Base-by-base conservation (phyloP, 2,888 invertebrate species). In the Oegoconia quadripuncta region DNA sequence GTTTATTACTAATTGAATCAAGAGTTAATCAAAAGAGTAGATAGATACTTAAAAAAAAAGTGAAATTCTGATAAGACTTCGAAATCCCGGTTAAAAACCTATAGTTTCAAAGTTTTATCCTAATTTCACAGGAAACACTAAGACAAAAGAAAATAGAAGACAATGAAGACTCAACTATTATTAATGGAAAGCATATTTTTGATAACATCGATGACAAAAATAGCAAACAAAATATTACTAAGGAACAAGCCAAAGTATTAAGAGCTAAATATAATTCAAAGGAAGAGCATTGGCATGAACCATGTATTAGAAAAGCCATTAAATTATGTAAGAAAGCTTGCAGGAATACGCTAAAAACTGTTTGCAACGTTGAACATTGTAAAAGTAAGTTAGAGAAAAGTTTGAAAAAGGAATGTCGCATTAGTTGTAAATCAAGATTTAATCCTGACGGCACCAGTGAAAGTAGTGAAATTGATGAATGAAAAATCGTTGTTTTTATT, bases 401-500 rank as follows among this genome's bases (percentile, higher is more conserved):
- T 1, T 58, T 67, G 1, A 74, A 58, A 35, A 67, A 48, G 16
- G 43, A 59, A 26, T 78, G 77, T 33, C 66, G 62, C 23, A 39
- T 13, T 0, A 47, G 44, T 16, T 77, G 77, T 34, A 58, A 60
- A 37, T 18, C 33, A 1, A 40, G 48, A 34, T 66, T 59, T 32
- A 27, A 27, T 20, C 20, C 20, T 6, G 20, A 6, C 20, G 7
- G 59, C 59, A n/a, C n/a, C n/a, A n/a, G n/a, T n/a, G n/a, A n/a
- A n/a, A n/a, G n/a, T n/a, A n/a, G n/a, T n/a, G n/a, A n/a, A n/a
- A n/a, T n/a, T n/a, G n/a, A n/a, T n/a, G n/a, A n/a, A n/a, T n/a
- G n/a, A n/a, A n/a, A n/a, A n/a, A n/a, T n/a, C n/a, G n/a, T n/a
- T n/a, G n/a, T n/a, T n/a, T n/a, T n/a, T n/a, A n/a, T n/a, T n/a